Evolutionary conservation across 1,140 invertebrate genomes (phyloP).

Genomic region (Goniozus legneri): DNA sequence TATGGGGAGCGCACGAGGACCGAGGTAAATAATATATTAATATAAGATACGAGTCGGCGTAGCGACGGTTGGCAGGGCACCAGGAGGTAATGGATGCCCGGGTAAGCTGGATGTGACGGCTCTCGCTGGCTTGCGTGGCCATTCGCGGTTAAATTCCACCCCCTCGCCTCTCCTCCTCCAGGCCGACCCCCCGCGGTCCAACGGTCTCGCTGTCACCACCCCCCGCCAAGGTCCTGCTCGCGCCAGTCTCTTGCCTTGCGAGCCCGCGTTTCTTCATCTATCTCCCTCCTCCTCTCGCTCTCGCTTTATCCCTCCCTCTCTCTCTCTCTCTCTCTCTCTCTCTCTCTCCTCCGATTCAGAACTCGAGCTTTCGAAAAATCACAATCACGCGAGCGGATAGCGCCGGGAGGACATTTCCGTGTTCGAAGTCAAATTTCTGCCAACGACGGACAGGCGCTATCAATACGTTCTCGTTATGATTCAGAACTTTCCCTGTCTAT

Average conservation of each 20-base stretch:
- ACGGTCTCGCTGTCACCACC: slow-evolving; percentile 46
- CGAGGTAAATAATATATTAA: slow-evolving; percentile 54
- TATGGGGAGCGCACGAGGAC: slow-evolving; percentile 37
- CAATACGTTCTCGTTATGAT: neutral
- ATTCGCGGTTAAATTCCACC: slow-evolving; percentile 53
- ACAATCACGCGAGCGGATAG: no score
- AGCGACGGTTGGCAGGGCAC: slow-evolving; percentile 45
- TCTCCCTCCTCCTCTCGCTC: slow-evolving; percentile 3
- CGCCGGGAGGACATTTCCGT: no score
- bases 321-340: slow-evolving; percentile 7
- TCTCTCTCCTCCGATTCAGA: no score
- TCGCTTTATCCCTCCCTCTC: slow-evolving; percentile 14
- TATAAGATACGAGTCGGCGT: slow-evolving; percentile 48
- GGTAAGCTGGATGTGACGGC: slow-evolving; percentile 49
- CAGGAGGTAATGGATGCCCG: slow-evolving; percentile 53
- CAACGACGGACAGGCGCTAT: no score
- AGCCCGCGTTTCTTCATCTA: slow-evolving; percentile 5
- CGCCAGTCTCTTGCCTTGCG: neutral
- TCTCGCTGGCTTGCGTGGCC: slow-evolving; percentile 50
- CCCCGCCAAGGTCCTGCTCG: slow-evolving; percentile 42
- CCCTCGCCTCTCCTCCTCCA: slow-evolving; percentile 39
- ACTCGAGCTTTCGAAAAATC: no score
- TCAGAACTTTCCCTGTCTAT: neutral
- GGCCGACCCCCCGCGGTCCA: slow-evolving; percentile 43
- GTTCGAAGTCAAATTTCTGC: no score